Evolutionary conservation across 2,888 invertebrate species (phyloP).

Genomic region (Amiota communis): DNA sequence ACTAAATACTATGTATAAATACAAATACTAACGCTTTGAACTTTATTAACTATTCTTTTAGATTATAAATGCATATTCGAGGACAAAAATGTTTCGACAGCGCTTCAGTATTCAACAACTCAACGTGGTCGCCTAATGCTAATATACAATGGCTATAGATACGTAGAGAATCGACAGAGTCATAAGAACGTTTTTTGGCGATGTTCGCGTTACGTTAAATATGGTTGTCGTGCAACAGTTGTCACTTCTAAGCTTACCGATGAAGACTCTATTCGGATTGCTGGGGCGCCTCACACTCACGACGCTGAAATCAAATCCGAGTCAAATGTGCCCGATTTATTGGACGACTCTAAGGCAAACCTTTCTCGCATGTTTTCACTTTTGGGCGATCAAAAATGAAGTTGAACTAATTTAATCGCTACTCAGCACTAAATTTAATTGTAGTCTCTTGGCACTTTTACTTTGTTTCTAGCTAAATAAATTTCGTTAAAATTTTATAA

Average conservation of each 20-base stretch:
- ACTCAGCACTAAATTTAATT: slow-evolving; percentile 9
- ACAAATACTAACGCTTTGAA: slow-evolving; percentile 25
- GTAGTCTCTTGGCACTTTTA: not conserved
- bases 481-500: too few relatives aligned
- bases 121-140: slow-evolving; percentile 73
- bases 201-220: slow-evolving; percentile 72
- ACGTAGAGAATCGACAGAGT: slow-evolving; percentile 73
- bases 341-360: slow-evolving; percentile 63
- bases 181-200: slow-evolving; percentile 73
- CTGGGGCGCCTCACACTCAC: slow-evolving; percentile 72
- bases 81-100: slow-evolving; percentile 56
- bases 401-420: slow-evolving; percentile 31
- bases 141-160: slow-evolving; percentile 72
- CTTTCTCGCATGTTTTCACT: slow-evolving; percentile 54
- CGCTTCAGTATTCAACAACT: slow-evolving; percentile 68
- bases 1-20: not conserved
- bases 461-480: too few relatives aligned
- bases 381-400: slow-evolving; percentile 51
- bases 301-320: slow-evolving; percentile 69
- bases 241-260: slow-evolving; percentile 71
- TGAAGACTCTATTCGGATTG: slow-evolving; percentile 66
- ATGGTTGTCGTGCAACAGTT: slow-evolving; percentile 71
- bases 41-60: slow-evolving; percentile 34
- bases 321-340: slow-evolving; percentile 60
- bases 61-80: slow-evolving; percentile 65